Conservation (phyloP, 2,888 invertebrate species). For the Pardosa pseudoannulata region DNA sequence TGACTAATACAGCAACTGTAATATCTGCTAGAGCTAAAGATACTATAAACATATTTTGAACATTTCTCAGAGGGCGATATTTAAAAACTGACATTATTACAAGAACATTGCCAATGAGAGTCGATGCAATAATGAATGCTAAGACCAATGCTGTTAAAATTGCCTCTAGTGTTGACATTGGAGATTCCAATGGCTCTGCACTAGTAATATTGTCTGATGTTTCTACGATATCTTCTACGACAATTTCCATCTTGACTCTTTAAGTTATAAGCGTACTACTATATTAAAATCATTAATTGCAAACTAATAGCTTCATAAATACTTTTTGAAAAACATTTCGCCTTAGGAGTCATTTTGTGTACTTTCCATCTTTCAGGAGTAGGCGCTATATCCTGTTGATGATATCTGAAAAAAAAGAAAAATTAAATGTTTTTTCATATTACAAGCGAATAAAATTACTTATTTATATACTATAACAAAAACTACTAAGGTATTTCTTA, state of each 20-base stretch:
- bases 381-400: no score
- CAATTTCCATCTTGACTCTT: slow-evolving; percentile 32
- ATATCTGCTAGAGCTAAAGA: slow-evolving; percentile 95
- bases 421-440: no score
- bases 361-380: no score
- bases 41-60: slow-evolving; percentile 97
- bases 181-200: slow-evolving; percentile 27
- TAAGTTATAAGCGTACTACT: background rate
- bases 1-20: slow-evolving; percentile 91
- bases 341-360: no score
- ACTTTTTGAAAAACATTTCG: no score
- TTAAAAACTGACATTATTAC: slow-evolving; percentile 97
- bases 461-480: no score
- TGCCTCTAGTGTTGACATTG: slow-evolving; percentile 60
- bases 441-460: no score
- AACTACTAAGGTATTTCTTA: no score
- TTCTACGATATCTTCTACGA: slow-evolving; percentile 44
- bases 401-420: no score
- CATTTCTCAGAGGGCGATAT: slow-evolving; percentile 92
- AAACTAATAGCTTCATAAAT: no score
- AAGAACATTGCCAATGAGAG: slow-evolving; percentile 93
- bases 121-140: slow-evolving; percentile 89
- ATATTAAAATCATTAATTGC: no score
- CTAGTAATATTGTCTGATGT: slow-evolving; percentile 26
- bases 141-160: slow-evolving; percentile 85